Conservation (phyloP, 2,888 invertebrate species). For the Drosophila cognata region DNA sequence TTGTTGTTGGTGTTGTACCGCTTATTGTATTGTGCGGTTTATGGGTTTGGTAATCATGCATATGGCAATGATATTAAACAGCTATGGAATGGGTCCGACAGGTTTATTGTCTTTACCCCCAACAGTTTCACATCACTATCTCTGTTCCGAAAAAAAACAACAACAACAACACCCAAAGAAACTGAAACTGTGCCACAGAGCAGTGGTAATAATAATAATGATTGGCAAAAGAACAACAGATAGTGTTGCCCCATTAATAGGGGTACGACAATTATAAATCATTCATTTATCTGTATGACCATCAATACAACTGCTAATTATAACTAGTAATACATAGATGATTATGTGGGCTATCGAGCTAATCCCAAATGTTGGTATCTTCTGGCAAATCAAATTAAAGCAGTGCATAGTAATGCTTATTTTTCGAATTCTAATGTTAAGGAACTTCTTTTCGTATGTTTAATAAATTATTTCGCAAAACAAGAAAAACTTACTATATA, state of each 20-base stretch:
- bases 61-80: constrained; percentile 47
- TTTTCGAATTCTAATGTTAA: not conserved
- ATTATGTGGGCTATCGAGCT: not conserved
- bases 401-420: not conserved
- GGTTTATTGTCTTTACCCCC: constrained; percentile 27
- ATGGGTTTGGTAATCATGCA: constrained; percentile 47
- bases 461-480: not conserved
- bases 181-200: constrained; percentile 7
- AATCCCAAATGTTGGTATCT: not conserved
- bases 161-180: not conserved
- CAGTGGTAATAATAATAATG: not conserved
- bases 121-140: constrained; percentile 10
- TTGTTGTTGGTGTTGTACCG: constrained; percentile 5
- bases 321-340: not conserved
- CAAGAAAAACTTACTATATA: not conserved
- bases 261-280: constrained; percentile 13
- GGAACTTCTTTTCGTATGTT: not conserved
- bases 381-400: no score
- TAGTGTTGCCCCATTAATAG: not conserved
- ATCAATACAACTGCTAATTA: not conserved
- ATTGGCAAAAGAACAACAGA: constrained; percentile 1
- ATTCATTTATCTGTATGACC: not conserved
- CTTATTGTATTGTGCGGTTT: constrained; percentile 31
- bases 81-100: constrained; percentile 24
- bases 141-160: not conserved